These are phyloP conservation scores for Leucophenga maculata DNA, from an alignment of 2,888 invertebrate species.

Conservation along the genomic window DNA sequence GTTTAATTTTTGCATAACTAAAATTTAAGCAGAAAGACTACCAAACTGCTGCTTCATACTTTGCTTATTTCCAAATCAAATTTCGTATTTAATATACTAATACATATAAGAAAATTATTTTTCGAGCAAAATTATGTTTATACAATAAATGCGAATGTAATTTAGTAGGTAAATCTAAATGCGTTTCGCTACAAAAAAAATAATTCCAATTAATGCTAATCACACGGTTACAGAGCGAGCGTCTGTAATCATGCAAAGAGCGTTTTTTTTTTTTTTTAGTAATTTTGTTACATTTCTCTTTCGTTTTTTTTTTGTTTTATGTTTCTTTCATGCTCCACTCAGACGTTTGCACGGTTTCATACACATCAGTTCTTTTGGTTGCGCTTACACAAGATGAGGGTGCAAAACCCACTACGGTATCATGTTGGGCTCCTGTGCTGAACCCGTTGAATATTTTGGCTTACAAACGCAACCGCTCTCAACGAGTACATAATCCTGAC, in stretches of 20 bases:
- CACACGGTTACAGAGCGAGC: not conserved
- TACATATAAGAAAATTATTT: slow-evolving; percentile 49
- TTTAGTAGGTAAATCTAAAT: slow-evolving; percentile 51
- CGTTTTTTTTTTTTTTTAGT: not conserved
- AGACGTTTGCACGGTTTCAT: not conserved
- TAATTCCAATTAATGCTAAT: too few relatives aligned
- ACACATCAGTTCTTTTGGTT: slow-evolving; percentile 66
- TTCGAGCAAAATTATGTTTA: slow-evolving; percentile 56
- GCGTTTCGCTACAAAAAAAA: slow-evolving; percentile 22
- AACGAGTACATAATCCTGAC: slow-evolving; percentile 94
- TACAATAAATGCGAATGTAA: slow-evolving; percentile 44
- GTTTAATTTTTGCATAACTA: too few relatives aligned
- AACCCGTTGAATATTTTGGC: slow-evolving; percentile 73
- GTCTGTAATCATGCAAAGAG: not conserved
- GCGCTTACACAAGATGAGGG: slow-evolving; percentile 22
- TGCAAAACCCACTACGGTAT: slow-evolving; percentile 67
- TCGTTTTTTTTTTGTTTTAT: not conserved
- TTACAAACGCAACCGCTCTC: slow-evolving; percentile 95
- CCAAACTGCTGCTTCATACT: not conserved
- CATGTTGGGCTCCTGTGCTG: slow-evolving; percentile 72
- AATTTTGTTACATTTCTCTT: slow-evolving; percentile 8
- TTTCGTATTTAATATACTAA: not conserved
- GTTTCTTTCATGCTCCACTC: not conserved
- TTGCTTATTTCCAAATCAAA: not conserved
- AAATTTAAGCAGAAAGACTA: not conserved